Base-by-base conservation (phyloP, 2,888 invertebrate genomes). In the Apodemia hepburni region DNA sequence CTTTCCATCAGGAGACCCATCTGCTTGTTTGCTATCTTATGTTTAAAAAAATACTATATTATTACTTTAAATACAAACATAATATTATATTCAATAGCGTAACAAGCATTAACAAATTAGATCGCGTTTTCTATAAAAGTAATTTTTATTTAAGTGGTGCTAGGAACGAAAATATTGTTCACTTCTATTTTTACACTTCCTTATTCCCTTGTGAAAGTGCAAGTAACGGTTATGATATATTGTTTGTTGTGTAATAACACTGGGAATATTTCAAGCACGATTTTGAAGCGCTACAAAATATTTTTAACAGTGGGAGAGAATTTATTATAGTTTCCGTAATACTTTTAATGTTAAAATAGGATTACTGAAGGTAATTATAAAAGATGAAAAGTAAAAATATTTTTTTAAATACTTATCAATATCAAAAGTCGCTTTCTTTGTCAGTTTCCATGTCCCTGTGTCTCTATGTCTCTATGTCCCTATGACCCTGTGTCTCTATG, bases 151-250 rank as follows among this genome's bases (percentile, higher is more conserved):
- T 18, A 27, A 51, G 51, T 1, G 51, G 51, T 51, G 18, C 11
- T 12, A 54, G 27, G 27, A 54, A 15, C 22, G 15, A 54, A 54
- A 54, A 54, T 54, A 54, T 54, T 54, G 54, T 54, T 54, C 27
- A 27, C 54, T 54, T 54, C 54, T 27, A 54, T 54, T 54, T 54
- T 54, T 27, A 27, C 27, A 54, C 54, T 54, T 54, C 54, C 54
- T 54, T 54, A 54, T 54, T 54, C 54, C 54, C 54, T 22, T 54
- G 59, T 15, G 59, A 63, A 63, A 60, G 59, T 63, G 63, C 63
- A 63, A 63, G 62, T 63, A 63, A 63, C 59, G 42, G 59, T 38
- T 59, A 63, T 63, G 62, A 63, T 63, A 59, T 63, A 63, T 63
- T 63, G 62, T 59, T 59, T 63, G 54, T 59, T 63, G 51, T 54